These are phyloP conservation scores for Myotis vivesi DNA, from an alignment of 2,797 vertebrate species.

Conservation along the genomic window DNA sequence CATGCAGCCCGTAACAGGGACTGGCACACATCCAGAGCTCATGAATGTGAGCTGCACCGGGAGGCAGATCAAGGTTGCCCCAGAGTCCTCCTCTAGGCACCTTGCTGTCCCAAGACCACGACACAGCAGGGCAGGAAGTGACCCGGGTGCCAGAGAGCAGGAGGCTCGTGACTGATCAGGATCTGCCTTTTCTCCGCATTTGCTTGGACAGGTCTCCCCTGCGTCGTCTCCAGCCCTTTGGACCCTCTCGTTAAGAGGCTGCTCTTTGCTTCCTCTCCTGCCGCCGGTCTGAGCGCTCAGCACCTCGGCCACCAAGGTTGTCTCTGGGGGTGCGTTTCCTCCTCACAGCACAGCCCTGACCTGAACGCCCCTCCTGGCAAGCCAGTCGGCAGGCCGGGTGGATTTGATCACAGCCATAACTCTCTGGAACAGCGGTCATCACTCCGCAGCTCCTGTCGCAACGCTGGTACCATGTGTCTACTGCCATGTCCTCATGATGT, in stretches of 20 bases:
- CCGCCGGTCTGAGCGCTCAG: too few species aligned
- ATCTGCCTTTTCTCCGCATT: background rate
- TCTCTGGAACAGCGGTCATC: constrained; percentile 18
- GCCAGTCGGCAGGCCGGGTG: background rate
- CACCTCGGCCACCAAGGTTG: background rate
- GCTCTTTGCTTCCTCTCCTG: background rate
- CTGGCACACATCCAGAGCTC: background rate
- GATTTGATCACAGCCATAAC: constrained; percentile 48
- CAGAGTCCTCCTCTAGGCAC: background rate
- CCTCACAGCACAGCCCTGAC: background rate
- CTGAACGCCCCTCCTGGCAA: background rate
- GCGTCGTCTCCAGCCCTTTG: background rate
- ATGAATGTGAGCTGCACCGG: background rate
- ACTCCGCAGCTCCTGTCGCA: background rate
- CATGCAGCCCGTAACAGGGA: background rate
- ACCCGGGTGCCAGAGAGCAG: background rate
- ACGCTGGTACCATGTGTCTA: background rate
- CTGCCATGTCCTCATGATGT: background rate
- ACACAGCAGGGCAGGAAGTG: background rate
- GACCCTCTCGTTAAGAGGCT: background rate
- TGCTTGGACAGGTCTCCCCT: background rate
- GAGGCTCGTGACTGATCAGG: background rate
- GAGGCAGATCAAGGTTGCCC: background rate
- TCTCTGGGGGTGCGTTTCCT: background rate
- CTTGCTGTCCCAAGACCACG: background rate